phyloP scores from a whole-genome alignment of 2,797 vertebrate genomes.

The Lutjanus argentimaculatus region DNA sequence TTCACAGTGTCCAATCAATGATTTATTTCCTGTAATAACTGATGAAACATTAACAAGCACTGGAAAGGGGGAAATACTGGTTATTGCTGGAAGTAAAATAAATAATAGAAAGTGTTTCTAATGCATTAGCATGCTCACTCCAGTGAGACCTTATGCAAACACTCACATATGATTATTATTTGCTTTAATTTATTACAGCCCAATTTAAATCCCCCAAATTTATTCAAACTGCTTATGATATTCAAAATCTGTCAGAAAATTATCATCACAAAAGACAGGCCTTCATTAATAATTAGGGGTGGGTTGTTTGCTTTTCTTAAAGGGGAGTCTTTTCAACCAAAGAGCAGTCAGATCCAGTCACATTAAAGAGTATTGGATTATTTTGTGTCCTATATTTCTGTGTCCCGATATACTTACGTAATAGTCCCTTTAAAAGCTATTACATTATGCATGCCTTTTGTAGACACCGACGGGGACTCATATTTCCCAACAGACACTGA shows the following conservation, averaged over 20 bases:
- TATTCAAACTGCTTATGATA: conserved; percentile 3
- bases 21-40: not conserved
- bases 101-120: not conserved
- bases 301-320: conserved; percentile 14
- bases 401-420: not conserved
- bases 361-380: not conserved
- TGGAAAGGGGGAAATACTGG: not conserved
- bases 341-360: not conserved
- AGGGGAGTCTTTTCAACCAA: not conserved
- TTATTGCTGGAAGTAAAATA: not conserved
- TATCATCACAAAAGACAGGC: not conserved
- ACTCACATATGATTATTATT: not conserved
- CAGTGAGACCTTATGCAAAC: not conserved
- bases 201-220: not conserved
- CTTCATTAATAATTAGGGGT: not conserved
- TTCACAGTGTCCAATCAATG: not conserved
- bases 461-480: conserved; percentile 1
- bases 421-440: conserved; percentile 24
- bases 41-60: conserved; percentile 13
- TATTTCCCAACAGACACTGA: conserved; percentile 45
- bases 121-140: not conserved
- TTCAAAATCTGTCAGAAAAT: not conserved
- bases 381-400: conserved; percentile 12
- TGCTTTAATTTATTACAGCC: not conserved
- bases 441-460: conserved; percentile 45